phyloP scores from a whole-genome alignment of 2,113 vertebrate species.

The Corythornis madagascariensis region DNA sequence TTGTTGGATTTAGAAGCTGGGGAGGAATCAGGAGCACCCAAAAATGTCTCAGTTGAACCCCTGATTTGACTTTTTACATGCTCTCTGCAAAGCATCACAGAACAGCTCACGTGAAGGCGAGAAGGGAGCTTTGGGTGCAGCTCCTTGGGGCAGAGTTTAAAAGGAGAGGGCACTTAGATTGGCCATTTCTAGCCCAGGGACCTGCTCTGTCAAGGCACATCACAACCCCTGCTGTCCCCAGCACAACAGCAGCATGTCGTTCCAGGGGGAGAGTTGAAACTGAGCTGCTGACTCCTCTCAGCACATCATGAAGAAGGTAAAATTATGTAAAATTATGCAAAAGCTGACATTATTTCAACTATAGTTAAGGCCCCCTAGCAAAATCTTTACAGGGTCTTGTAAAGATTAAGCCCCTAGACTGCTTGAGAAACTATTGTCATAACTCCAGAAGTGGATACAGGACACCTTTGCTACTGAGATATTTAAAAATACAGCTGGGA shows the following conservation, averaged over 20 bases:
- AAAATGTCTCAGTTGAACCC: fast-evolving
- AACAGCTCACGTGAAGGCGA: background rate
- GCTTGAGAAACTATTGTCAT: background rate
- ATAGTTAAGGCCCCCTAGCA: background rate
- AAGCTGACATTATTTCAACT: background rate
- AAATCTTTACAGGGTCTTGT: background rate
- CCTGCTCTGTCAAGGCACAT: fast-evolving
- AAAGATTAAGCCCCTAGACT: background rate
- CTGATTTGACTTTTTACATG: background rate
- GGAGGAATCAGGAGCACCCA: background rate
- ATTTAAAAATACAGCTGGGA: background rate
- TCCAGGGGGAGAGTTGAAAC: background rate
- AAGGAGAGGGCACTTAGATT: background rate
- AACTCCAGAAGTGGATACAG: background rate
- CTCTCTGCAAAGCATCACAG: background rate
- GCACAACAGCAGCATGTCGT: fast-evolving
- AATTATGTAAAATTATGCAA: background rate
- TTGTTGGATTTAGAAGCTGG: background rate
- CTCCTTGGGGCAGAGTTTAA: background rate
- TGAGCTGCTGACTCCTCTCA: background rate
- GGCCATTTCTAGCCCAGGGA: background rate
- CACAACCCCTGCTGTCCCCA: background rate
- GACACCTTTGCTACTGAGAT: background rate
- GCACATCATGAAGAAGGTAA: background rate
- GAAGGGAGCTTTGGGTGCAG: background rate